Percentiles rank a stretch among this genome's conserved stretches.
phyloP scores from a whole-genome alignment of 2,888 invertebrate genomes.

The Melanotus villosus region DNA sequence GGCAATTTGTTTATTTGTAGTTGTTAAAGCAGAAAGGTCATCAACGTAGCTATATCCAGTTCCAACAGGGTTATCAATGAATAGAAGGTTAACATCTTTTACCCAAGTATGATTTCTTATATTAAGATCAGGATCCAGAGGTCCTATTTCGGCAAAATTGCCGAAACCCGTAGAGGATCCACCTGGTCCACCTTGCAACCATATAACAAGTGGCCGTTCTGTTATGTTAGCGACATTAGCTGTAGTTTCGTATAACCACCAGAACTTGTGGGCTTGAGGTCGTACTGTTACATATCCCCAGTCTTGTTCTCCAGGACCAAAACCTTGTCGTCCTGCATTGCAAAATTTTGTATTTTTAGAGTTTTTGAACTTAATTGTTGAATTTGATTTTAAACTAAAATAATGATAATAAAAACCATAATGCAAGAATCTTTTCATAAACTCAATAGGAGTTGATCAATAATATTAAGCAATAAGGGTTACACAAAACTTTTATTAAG shows the following conservation, averaged over 20 bases:
- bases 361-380: too few species aligned
- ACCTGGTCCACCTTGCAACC: constrained; percentile 94
- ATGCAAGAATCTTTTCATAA: too few species aligned
- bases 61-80: constrained; percentile 91
- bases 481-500: too few species aligned
- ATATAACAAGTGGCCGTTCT: constrained; percentile 84
- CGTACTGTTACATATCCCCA: constrained; percentile 84
- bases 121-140: constrained; percentile 77
- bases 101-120: constrained; percentile 85
- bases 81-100: constrained; percentile 83
- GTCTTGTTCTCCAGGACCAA: constrained; percentile 78
- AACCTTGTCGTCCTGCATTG: constrained; percentile 60
- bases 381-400: too few species aligned
- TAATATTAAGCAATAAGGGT: too few species aligned
- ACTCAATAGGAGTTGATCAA: too few species aligned
- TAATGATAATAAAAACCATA: too few species aligned
- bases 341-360: not conserved
- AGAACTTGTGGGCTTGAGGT: constrained; percentile 85
- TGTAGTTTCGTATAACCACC: constrained; percentile 87
- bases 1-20: constrained; percentile 74
- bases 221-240: constrained; percentile 71
- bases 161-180: constrained; percentile 73
- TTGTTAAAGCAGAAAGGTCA: constrained; percentile 68
- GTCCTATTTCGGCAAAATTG: constrained; percentile 88
- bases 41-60: constrained; percentile 88